Percentiles rank a stretch among this genome's conserved stretches.
Conservation (phyloP, 2,888 invertebrate genomes). For the Drosophila recens region DNA sequence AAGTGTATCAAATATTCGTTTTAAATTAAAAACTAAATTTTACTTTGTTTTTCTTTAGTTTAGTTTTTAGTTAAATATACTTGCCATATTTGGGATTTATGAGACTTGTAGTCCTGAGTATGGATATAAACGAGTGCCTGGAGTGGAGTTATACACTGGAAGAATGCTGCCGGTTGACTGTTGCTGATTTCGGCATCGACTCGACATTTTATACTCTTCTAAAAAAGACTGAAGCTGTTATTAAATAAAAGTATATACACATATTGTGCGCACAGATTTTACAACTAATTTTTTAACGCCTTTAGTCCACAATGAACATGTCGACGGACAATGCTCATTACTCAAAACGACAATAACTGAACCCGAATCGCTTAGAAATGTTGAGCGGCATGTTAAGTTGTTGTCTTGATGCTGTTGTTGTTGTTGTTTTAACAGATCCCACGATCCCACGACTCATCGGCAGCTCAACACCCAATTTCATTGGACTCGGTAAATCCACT, state of each 20-base stretch:
- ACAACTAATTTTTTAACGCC: slow-evolving; percentile 67
- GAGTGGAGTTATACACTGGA: slow-evolving; percentile 29
- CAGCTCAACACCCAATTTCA: slow-evolving; percentile 47
- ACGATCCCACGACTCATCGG: slow-evolving; percentile 66
- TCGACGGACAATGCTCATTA: slow-evolving; percentile 67
- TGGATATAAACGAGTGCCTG: neutral
- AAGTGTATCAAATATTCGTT: no score
- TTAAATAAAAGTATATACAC: slow-evolving; percentile 38
- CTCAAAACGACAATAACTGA: slow-evolving; percentile 54
- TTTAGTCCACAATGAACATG: slow-evolving; percentile 44
- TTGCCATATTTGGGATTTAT: slow-evolving; percentile 42
- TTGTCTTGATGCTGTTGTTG: slow-evolving; percentile 11
- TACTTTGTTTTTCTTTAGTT: neutral
- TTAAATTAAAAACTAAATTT: no score
- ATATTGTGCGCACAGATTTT: slow-evolving; percentile 58
- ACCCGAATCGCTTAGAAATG: slow-evolving; percentile 59
- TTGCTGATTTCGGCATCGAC: slow-evolving; percentile 24
- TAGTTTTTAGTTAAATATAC: slow-evolving; percentile 8
- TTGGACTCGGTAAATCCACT: slow-evolving; percentile 60
- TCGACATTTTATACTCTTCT: slow-evolving; percentile 65
- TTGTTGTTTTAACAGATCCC: slow-evolving; percentile 52
- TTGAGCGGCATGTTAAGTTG: slow-evolving; percentile 13
- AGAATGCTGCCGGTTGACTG: slow-evolving; percentile 59
- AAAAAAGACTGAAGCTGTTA: slow-evolving; percentile 36
- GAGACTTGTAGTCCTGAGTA: slow-evolving; percentile 10